Base-by-base conservation (phyloP, 2,113 vertebrate species). In the Mugil cephalus region DNA sequence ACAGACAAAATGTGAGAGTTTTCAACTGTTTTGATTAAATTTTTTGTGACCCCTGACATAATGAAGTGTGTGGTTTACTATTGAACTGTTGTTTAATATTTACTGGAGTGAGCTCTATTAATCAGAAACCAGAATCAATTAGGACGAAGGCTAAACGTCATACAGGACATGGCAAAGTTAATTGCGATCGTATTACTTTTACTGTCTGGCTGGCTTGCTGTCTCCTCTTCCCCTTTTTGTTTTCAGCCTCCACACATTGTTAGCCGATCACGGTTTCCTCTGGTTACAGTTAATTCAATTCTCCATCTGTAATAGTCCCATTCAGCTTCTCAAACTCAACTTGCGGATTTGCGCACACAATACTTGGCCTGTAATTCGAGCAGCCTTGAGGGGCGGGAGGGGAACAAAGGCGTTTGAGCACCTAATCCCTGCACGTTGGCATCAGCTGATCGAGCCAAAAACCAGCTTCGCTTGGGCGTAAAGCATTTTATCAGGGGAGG, bases 351-450 rank as follows among this genome's bases (percentile, higher is more conserved):
- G 52, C 61, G 48, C 24, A 40, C 38, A 50, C 42, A 17, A 18
- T 5, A 5, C 43, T n/a, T 4, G 10, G n/a, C 18, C 3, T 36
- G 70, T 73, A 55, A 68, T 53, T 45, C 56, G 60, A 76, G 73
- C 9, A 11, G 2, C 9, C 14, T 38, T 2, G 1, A 56, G 19
- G 8, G 42, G 53, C 47, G 21, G 34, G 53, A 62, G 18, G 61
- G 10, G 34, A 75, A 79, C 52, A 83, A 58, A 60, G 13, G 38
- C 1, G 4, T 47, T 42, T 15, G 1, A 15, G 15, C 24, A 14
- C 11, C 0, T 0, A 24, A 54, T n/a, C 15, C 19, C 7, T 21
- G 53, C 4, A 3, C 1, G 8, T 6, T 35, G 51, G 45, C 18
- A 55, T 59, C 0, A 39, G 2, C 18, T 19, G 7, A 45, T 63